Conservation (phyloP, 2,888 invertebrate species). For the Cryptops parisi region DNA sequence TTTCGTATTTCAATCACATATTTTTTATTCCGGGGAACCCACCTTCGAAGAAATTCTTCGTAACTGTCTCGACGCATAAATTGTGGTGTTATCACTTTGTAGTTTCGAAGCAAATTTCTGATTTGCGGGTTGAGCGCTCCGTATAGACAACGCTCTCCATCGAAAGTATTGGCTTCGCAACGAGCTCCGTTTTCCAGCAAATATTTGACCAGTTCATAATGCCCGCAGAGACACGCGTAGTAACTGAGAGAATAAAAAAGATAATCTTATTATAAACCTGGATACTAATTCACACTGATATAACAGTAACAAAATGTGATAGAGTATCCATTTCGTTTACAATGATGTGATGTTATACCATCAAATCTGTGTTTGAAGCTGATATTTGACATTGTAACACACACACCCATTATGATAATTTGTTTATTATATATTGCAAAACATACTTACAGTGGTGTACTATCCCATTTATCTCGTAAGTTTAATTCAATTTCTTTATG, state of each 20-base stretch:
- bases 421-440: neutral
- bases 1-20: too few species aligned
- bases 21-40: too few species aligned
- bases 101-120: conserved; percentile 32
- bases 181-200: conserved; percentile 36
- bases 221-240: conserved; percentile 41
- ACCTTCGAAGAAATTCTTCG: conserved; percentile 38
- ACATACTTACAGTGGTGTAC: conserved; percentile 36
- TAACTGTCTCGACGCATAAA: conserved; percentile 35
- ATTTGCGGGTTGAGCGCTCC: conserved; percentile 38
- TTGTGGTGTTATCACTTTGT: conserved; percentile 34
- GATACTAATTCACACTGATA: neutral
- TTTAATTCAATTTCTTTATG: conserved; percentile 37
- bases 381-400: too few species aligned
- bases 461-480: conserved; percentile 38
- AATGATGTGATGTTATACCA: too few species aligned
- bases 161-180: conserved; percentile 40
- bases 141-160: conserved; percentile 40
- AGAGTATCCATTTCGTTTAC: too few species aligned
- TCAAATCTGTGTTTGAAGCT: too few species aligned
- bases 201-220: conserved; percentile 35
- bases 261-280: neutral
- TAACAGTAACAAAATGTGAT: too few species aligned
- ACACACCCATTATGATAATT: too few species aligned
- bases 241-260: conserved; percentile 28